Evolutionary conservation across 2,888 invertebrate species (phyloP).

Genomic region (Chaitophorus viminalis): DNA sequence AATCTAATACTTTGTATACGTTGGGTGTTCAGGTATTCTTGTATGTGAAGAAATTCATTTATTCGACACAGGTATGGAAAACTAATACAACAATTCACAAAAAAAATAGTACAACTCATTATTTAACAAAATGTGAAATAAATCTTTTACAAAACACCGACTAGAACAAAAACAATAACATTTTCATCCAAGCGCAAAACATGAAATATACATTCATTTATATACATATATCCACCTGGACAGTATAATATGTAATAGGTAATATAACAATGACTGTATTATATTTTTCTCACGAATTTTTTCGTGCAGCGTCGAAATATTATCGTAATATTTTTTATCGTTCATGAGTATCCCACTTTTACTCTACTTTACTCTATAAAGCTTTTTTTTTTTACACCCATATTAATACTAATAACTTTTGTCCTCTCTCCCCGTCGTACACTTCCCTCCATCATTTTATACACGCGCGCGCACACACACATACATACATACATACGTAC

Average conservation of each 20-base stretch:
- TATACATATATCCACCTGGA: neutral
- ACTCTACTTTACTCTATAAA: neutral
- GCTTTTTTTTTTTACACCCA: conserved; percentile 19
- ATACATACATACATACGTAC: neutral
- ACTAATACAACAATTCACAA: neutral
- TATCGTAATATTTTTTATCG: neutral
- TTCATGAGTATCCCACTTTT: neutral
- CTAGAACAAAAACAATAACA: neutral
- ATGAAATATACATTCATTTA: too few relatives aligned
- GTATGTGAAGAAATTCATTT: neutral
- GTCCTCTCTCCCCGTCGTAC: neutral
- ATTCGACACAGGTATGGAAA: neutral
- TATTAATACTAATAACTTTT: conserved; percentile 54
- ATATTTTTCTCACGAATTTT: conserved; percentile 2
- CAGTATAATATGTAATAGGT: too few relatives aligned
- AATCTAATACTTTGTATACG: too few relatives aligned
- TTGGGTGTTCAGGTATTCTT: neutral
- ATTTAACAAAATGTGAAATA: neutral
- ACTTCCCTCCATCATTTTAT: neutral
- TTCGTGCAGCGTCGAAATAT: conserved; percentile 25
- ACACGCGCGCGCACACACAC: neutral
- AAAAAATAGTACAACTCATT: neutral
- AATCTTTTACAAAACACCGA: neutral
- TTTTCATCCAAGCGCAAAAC: neutral
- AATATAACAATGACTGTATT: neutral